Evolutionary conservation across 2,113 vertebrate species (phyloP).

Genomic region (Oceanites oceanicus): DNA sequence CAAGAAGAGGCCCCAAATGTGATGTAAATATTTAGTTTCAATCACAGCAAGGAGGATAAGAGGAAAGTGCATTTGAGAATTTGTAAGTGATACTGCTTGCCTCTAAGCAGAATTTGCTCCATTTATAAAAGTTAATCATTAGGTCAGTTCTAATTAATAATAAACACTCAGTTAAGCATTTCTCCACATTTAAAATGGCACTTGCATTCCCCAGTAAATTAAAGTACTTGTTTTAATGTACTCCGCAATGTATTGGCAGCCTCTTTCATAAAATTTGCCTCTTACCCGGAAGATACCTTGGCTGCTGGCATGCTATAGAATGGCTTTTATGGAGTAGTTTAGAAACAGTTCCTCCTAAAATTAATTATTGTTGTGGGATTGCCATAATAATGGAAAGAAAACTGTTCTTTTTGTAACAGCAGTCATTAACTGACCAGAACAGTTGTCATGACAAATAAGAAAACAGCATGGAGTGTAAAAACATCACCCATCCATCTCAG

Average conservation of each 20-base stretch:
- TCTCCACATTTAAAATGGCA: neutral
- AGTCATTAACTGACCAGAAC: neutral
- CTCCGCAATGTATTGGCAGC: neutral
- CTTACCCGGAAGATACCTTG: neutral
- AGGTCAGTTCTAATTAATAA: constrained; percentile 28
- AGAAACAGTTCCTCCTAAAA: neutral
- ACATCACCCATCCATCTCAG: neutral
- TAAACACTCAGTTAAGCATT: constrained; percentile 18
- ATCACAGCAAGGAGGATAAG: neutral
- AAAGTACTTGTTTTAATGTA: neutral
- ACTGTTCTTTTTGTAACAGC: neutral
- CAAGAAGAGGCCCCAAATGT: neutral
- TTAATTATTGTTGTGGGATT: neutral
- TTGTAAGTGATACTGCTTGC: neutral
- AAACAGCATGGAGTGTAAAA: neutral
- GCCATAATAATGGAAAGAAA: neutral
- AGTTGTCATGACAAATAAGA: neutral
- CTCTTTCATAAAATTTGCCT: neutral
- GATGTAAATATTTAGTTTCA: constrained; percentile 43
- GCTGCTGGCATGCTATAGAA: neutral
- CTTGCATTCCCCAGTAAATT: neutral
- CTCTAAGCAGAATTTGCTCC: neutral
- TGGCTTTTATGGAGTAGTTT: neutral
- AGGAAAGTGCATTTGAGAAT: neutral
- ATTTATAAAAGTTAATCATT: constrained; percentile 43